Percentiles rank a stretch among this genome's conserved stretches.
Evolutionary conservation across 2,113 vertebrate genomes (phyloP).

Genomic region (Perognathus longimembris): DNA sequence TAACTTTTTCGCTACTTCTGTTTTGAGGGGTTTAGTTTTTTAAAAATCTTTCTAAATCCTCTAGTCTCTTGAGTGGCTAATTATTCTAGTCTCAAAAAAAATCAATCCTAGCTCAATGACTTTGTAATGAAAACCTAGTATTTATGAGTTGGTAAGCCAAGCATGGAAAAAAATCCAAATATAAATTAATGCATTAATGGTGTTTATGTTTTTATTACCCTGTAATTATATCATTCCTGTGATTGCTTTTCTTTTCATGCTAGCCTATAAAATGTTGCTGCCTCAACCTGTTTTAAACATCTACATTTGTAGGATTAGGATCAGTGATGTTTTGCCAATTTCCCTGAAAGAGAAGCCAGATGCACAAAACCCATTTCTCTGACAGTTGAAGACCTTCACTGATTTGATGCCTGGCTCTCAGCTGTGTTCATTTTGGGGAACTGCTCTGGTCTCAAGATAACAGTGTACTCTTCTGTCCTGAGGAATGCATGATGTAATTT

Average conservation of each 20-base stretch:
- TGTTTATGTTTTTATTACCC: conserved; percentile 87
- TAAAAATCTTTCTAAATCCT: conserved; percentile 48
- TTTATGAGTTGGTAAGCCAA: conserved; percentile 62
- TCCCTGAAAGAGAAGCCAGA: conserved; percentile 75
- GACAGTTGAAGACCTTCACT: conserved; percentile 6
- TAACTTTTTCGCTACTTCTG: background rate
- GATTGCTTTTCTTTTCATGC: conserved; percentile 85
- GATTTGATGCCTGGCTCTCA: background rate
- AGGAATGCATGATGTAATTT: conserved; percentile 36
- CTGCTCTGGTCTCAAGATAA: conserved; percentile 6
- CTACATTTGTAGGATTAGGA: conserved; percentile 73
- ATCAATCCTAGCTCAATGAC: conserved; percentile 39
- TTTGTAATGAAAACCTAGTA: conserved; percentile 68
- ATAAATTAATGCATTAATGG: conserved; percentile 84
- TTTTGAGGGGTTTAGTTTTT: background rate
- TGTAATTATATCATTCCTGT: conserved; percentile 86
- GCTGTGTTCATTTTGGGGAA: background rate
- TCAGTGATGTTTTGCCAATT: conserved; percentile 82
- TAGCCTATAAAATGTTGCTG: conserved; percentile 80
- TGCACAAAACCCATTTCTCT: conserved; percentile 38
- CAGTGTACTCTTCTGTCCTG: background rate
- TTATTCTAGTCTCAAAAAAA: background rate
- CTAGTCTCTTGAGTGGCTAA: background rate
- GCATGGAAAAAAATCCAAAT: conserved; percentile 74
- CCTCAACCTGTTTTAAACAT: conserved; percentile 84